Evolutionary conservation across 2,797 vertebrate genomes (phyloP), one percentile per base, ranked within the genome.

Genomic region (Nannoperca obscura): DNA sequence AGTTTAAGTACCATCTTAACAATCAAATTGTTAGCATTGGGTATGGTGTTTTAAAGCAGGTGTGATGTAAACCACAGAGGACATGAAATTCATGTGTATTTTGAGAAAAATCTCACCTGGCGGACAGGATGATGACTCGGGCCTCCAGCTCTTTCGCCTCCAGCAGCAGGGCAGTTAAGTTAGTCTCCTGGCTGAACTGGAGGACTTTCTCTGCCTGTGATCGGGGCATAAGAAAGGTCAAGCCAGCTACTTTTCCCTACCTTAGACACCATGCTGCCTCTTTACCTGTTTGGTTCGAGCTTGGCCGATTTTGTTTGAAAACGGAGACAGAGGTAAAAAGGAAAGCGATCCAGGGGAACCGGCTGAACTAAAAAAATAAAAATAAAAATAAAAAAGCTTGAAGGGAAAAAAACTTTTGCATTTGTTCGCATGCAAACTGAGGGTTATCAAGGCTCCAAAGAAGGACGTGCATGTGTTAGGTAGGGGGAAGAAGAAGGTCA

Each of bases 121-220:
- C 98, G 0, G 98, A 99, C 47, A 99, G 96, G 91, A 99, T 98
- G 94, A 99, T 98, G 88, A 99, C 98, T 0, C 98, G 93, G 77
- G 98, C 98, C 94, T 99, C 98, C 96, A 99, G 94, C 91, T 99
- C 98, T 91, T 97, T 97, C 0, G 98, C 98, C 93, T 99, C 98
- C 93, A 98, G 95, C 90, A 99, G 96, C 94, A 99, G 94, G 3
- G 98, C 97, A 0, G 98, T 99, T 95, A 99, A 96, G 9, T 99
- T 99, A 95, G 98, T 99, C 92, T 99, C 98, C 3, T 98, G 98
- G 92, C 97, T 98, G 92, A 99, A 99, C 94, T 99, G 98, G 94
- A 99, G 97, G 93, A 99, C 97, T 96, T 99, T 99, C 96, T 99
- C 98, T 78, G 98, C 98, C 98, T 99, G 97, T 88, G 95, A 95